Conservation (phyloP, 2,888 invertebrate species). For the Apamea monoglypha region DNA sequence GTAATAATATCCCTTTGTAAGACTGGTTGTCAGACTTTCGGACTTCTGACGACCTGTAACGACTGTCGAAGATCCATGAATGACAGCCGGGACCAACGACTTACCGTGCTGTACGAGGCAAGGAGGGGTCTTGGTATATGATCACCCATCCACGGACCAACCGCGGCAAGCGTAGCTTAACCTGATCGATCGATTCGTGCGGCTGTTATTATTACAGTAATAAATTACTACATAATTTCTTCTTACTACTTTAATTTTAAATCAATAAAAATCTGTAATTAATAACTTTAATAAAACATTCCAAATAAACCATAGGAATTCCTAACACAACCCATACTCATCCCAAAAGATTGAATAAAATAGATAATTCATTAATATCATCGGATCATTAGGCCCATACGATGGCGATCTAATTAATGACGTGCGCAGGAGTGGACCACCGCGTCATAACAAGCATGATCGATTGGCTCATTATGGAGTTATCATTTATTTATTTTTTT, state of each 20-base stretch:
- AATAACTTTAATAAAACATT: conserved; percentile 18
- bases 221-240: not conserved
- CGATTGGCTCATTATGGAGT: conserved; percentile 71
- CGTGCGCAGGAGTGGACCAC: conserved; percentile 73
- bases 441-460: conserved; percentile 76
- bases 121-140: not conserved
- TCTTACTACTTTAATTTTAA: not conserved
- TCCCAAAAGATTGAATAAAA: conserved; percentile 46
- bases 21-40: not conserved
- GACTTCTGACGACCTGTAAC: not conserved
- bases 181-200: not conserved
- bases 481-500: conserved; percentile 65
- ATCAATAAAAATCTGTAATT: conserved; percentile 1
- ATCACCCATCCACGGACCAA: not conserved
- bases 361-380: conserved; percentile 64
- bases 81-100: not conserved
- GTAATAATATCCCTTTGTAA: not conserved
- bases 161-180: not conserved
- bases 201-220: not conserved
- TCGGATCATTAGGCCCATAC: conserved; percentile 73
- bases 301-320: conserved; percentile 21
- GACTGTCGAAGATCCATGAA: not conserved
- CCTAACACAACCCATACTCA: conserved; percentile 16
- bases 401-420: conserved; percentile 80
- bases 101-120: not conserved